Evolutionary conservation across 2,113 vertebrate genomes (phyloP), one percentile per base, ranked within the genome.

Genomic region (Ageneiosus marmoratus): DNA sequence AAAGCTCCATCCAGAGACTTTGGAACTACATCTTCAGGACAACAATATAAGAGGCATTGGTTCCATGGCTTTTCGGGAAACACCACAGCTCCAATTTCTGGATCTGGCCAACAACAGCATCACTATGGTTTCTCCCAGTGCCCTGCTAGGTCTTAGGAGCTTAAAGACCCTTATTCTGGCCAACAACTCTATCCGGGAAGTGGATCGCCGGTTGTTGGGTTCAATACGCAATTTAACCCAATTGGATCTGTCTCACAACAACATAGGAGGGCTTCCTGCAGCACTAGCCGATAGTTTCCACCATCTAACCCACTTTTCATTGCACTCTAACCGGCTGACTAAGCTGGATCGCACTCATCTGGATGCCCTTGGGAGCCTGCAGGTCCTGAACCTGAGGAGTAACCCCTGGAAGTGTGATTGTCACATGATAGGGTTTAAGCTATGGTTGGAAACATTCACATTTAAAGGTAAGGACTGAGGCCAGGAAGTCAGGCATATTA

Each of bases 341-440:
- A 92, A 95, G 86, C 82, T 98, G 67, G 95, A 97, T 86, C 94
- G 96, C 44, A 89, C 91, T 34, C 88, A 98, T 34, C 86, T 99
- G 84, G 97, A 99, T 83, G 93, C 94, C 27, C 94, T 99, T 87
- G 93, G 92, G 80, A 95, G 88, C 8, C 87, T 99, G 87, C 95
- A 94, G 91, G 91, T 93, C 77, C 86, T 99, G 80, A 91, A 95
- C 77, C 94, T 98, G 86, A 93, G 92, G 89, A 93, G 93, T 81
- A 99, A 99, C 91, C 95, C 95, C 77, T 99, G 97, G 98, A 96
- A 94, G 89, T 99, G 98, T 85, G 96, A 96, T 79, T 99, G 98
- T 85, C 96, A 96, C 60, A 88, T 97, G 82, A 94, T 97, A 82
- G 94, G 95, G 80, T 92, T 99, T 85, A 99, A 99, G 92, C 94